A percentile compares a stretch with the other conserved stretches of the same genome.
These are phyloP conservation scores for Phalera bucephala DNA, from an alignment of 2,888 invertebrate species.

Conservation along the genomic window DNA sequence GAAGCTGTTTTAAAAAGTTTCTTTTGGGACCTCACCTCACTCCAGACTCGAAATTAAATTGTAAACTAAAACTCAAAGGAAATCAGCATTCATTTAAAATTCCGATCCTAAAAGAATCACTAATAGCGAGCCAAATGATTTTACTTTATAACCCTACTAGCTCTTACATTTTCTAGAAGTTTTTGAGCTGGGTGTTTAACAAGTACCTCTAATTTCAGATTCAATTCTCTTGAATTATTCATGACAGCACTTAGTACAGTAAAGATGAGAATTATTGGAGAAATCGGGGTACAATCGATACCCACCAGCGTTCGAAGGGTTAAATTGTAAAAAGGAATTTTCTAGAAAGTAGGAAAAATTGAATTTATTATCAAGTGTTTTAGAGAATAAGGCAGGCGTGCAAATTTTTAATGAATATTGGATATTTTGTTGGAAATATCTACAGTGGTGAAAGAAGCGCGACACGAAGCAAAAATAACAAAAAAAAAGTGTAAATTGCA, in stretches of 20 bases:
- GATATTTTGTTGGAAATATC: too few relatives aligned
- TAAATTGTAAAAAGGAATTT: too few relatives aligned
- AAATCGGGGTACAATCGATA: neutral
- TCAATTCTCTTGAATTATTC: neutral
- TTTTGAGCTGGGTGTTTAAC: neutral
- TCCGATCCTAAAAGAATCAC: neutral
- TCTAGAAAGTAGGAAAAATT: too few relatives aligned
- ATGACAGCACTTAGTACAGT: neutral
- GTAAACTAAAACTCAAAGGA: neutral
- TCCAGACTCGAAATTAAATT: neutral
- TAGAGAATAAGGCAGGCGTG: too few relatives aligned
- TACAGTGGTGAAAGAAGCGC: too few relatives aligned
- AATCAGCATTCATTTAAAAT: neutral
- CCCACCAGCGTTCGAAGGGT: neutral
- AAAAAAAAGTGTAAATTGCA: too few relatives aligned
- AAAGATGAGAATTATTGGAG: neutral
- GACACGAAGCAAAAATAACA: too few relatives aligned
- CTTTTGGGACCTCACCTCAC: too few relatives aligned
- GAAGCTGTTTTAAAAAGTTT: too few relatives aligned
- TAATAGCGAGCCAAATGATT: neutral
- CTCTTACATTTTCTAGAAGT: neutral
- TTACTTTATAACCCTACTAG: too few relatives aligned
- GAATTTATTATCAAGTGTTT: too few relatives aligned
- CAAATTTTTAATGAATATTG: too few relatives aligned
- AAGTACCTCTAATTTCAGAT: slow-evolving; percentile 2